Evolutionary conservation across 2,113 vertebrate genomes (phyloP).

Genomic region (Dendropsophus ebraccatus): DNA sequence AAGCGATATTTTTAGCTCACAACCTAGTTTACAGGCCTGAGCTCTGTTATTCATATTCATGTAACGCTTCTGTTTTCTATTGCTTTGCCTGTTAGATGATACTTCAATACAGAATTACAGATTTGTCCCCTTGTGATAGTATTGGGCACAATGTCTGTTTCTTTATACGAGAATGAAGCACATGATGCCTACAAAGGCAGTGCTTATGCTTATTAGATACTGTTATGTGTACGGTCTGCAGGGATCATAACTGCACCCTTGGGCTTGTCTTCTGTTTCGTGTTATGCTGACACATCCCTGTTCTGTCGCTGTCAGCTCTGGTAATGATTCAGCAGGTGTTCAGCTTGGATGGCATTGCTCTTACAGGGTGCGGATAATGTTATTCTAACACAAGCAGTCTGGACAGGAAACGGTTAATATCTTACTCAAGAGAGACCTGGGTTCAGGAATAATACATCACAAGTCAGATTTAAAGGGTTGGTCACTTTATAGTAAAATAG

Average conservation of each 20-base stretch:
- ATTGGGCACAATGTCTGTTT: not conserved
- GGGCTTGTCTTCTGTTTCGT: not conserved
- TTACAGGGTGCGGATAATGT: not conserved
- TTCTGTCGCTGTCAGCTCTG: not conserved
- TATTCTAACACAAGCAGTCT: not conserved
- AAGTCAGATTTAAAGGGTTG: no score
- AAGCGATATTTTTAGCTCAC: not conserved
- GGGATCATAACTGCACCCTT: not conserved
- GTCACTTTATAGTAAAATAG: no score
- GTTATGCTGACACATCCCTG: not conserved
- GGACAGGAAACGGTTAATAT: not conserved
- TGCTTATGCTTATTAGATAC: no score
- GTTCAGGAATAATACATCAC: not conserved
- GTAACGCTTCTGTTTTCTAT: not conserved
- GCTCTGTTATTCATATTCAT: not conserved
- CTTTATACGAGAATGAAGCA: no score
- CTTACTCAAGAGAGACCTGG: not conserved
- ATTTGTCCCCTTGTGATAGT: not conserved
- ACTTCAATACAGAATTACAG: not conserved
- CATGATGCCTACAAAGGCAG: no score
- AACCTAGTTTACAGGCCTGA: not conserved
- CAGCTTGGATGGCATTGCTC: not conserved
- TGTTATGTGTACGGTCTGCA: not conserved
- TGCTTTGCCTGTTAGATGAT: not conserved
- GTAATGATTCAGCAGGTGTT: slow-evolving; percentile 3